These are phyloP conservation scores for Struthidea cinerea DNA, from an alignment of 2,113 vertebrate species.

Conservation along the genomic window DNA sequence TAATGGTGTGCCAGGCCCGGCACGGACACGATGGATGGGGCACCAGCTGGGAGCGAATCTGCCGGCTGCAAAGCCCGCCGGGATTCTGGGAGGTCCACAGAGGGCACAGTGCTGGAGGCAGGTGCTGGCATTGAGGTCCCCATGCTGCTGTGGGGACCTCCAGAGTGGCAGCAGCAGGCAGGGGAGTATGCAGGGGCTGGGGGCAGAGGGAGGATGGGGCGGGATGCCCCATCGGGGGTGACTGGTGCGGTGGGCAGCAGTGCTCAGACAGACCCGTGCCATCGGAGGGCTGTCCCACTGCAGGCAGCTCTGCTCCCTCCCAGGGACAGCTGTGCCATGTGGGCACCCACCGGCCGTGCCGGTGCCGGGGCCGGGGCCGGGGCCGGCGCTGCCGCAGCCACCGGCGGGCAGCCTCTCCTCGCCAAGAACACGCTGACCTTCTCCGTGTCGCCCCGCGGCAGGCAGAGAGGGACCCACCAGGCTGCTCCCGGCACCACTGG, in stretches of 20 bases:
- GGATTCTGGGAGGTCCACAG: not conserved
- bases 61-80: not conserved
- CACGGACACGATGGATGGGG: conserved; percentile 60
- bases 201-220: not conserved
- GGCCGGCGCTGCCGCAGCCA: not conserved
- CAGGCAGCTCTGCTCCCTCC: not conserved
- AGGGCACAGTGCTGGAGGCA: not conserved
- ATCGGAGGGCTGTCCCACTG: fast-evolving
- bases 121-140: not conserved
- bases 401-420: not conserved
- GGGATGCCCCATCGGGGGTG: not conserved
- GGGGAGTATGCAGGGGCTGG: not conserved
- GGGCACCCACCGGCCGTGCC: not conserved
- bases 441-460: not conserved
- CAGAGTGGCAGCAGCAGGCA: not conserved
- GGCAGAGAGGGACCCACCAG: not conserved
- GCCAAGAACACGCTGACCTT: conserved; percentile 52
- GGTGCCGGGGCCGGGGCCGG: not conserved
- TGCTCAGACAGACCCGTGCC: fast-evolving
- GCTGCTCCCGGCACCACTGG: not conserved
- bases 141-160: not conserved
- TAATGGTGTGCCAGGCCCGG: conserved; percentile 71
- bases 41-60: conserved; percentile 64
- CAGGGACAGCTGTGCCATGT: fast-evolving
- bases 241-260: not conserved